A percentile compares a stretch with the other conserved stretches of the same genome.
phyloP scores from a whole-genome alignment of 37 sponge, comb jelly and placozoan species.

The Halisarca cf. caerulea region DNA sequence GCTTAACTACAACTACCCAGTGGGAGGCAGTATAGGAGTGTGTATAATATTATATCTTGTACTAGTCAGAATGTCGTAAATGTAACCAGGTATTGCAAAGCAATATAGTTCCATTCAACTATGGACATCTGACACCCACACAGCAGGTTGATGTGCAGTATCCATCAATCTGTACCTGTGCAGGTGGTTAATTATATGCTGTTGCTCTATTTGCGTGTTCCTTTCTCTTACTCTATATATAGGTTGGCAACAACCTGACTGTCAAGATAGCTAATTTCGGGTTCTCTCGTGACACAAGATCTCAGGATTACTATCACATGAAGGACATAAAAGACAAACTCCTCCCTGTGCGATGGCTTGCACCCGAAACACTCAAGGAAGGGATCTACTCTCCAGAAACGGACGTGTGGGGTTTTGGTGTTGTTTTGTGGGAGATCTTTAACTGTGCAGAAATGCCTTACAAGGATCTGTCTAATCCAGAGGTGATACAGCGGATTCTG shows the following conservation, averaged over 20 bases:
- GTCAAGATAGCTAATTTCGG: conserved; percentile 80
- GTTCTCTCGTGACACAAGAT: conserved; percentile 46
- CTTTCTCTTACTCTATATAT: too few species aligned
- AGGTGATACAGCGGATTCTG: conserved; percentile 46
- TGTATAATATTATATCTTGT: too few species aligned
- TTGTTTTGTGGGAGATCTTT: conserved; percentile 70
- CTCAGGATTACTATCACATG: conserved; percentile 63
- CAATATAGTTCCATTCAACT: too few species aligned
- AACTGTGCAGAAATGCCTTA: conserved; percentile 54
- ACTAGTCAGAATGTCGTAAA: too few species aligned
- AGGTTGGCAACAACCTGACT: conserved; percentile 57
- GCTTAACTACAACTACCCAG: too few species aligned
- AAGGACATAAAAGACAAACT: conserved; percentile 32
- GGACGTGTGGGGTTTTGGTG: conserved; percentile 69
- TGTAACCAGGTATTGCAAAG: too few species aligned
- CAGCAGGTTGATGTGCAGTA: too few species aligned
- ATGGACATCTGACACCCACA: too few species aligned
- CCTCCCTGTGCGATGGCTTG: conserved; percentile 67
- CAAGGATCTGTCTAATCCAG: conserved; percentile 35
- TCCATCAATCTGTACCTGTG: too few species aligned
- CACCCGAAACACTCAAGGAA: conserved; percentile 61
- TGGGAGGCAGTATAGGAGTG: too few species aligned
- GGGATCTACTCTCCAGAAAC: conserved; percentile 54
- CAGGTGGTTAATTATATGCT: too few species aligned
- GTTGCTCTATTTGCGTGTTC: too few species aligned